Conservation (phyloP, 2,888 invertebrate genomes). For the Limnephilus lunatus region DNA sequence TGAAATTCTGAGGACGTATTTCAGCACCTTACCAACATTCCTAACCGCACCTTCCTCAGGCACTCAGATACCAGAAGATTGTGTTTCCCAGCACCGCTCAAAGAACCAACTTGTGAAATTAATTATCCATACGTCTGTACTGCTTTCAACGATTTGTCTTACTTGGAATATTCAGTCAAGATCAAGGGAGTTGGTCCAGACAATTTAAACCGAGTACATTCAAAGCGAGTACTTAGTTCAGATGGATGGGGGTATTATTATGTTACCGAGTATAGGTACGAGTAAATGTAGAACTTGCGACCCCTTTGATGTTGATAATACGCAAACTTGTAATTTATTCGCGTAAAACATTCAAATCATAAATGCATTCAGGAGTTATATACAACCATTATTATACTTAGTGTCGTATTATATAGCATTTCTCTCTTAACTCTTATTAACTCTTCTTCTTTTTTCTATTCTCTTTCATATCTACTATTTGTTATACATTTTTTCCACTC, state of each 20-base stretch:
- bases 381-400: too few species aligned
- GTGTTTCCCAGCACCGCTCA: not conserved
- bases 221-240: not conserved
- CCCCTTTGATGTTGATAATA: not conserved
- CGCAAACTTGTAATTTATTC: not conserved
- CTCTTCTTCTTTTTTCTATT: too few species aligned
- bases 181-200: constrained; percentile 27
- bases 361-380: not conserved
- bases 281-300: not conserved
- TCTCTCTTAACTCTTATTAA: not conserved
- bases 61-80: not conserved
- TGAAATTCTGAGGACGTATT: not conserved
- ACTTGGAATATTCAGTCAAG: not conserved
- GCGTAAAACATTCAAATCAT: not conserved
- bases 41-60: not conserved
- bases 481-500: too few species aligned
- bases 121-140: constrained; percentile 32
- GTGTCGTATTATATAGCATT: not conserved
- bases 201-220: not conserved
- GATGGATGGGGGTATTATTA: not conserved
- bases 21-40: not conserved
- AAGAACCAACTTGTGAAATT: not conserved
- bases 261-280: not conserved
- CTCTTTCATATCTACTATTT: too few species aligned
- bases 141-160: constrained; percentile 31